Percentiles rank a stretch among this genome's conserved stretches.
phyloP scores from a whole-genome alignment of 2,797 vertebrate genomes.

The Microchirus variegatus region DNA sequence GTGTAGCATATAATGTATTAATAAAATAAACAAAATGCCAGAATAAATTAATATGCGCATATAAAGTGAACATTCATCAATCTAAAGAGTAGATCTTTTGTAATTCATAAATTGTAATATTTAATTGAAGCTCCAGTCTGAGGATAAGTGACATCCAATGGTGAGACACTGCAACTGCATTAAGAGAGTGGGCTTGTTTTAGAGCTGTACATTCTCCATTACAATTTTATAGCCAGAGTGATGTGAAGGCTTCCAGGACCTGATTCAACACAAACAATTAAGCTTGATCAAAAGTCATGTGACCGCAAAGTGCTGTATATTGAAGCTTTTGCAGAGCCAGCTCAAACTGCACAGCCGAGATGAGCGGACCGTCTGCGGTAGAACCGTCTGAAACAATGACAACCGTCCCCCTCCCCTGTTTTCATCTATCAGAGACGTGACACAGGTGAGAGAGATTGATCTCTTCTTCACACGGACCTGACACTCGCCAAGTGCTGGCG shows the following conservation, averaged over 20 bases:
- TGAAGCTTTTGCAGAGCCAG: conserved; percentile 8
- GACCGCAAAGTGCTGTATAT: conserved; percentile 23
- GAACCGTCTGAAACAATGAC: conserved; percentile 51
- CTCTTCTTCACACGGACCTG: conserved; percentile 57
- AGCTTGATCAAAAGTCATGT: conserved; percentile 39
- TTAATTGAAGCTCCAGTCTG: too few species aligned
- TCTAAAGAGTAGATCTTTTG: too few species aligned
- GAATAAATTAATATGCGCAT: too few species aligned
- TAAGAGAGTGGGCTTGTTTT: too few species aligned
- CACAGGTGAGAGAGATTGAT: conserved; percentile 72
- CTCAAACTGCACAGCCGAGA: conserved; percentile 3
- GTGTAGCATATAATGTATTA: too few species aligned
- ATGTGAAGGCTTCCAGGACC: conserved; percentile 4
- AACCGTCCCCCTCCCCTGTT: conserved; percentile 38
- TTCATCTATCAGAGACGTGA: conserved; percentile 64
- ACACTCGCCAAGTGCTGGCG: conserved; percentile 53
- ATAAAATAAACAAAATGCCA: neutral
- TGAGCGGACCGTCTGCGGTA: conserved; percentile 36
- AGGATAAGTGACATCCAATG: too few species aligned
- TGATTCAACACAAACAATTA: conserved; percentile 36
- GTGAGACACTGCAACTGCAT: too few species aligned
- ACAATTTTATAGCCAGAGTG: too few species aligned
- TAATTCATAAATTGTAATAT: too few species aligned
- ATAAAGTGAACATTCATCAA: too few species aligned
- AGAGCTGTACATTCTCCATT: too few species aligned